These are phyloP conservation scores for Mesitornis unicolor DNA, from an alignment of 2,113 vertebrate genomes.

Conservation along the genomic window DNA sequence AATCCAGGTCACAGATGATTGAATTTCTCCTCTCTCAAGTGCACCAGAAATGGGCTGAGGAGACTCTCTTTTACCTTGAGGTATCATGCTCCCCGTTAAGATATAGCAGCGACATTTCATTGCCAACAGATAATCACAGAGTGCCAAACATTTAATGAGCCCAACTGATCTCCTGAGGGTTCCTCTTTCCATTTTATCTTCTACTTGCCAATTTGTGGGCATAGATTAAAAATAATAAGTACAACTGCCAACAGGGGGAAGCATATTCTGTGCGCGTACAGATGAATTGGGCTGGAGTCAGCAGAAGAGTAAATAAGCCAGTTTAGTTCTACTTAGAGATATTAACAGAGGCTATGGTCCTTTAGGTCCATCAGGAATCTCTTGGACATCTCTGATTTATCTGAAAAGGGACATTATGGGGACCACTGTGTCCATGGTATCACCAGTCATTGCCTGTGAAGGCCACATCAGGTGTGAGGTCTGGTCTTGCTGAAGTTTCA, in stretches of 20 bases:
- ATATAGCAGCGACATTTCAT: neutral
- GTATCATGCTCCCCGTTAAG: neutral
- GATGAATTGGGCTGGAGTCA: neutral
- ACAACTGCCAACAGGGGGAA: neutral
- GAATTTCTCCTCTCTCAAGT: conserved; percentile 6
- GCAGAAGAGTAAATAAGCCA: neutral
- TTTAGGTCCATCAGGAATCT: neutral
- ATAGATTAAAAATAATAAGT: conserved; percentile 6
- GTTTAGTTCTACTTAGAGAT: neutral
- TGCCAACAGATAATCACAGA: neutral
- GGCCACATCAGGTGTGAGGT: neutral
- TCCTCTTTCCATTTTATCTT: neutral
- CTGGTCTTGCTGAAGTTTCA: neutral
- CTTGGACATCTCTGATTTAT: neutral
- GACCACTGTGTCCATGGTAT: rapidly evolving
- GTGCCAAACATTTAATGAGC: conserved; percentile 31
- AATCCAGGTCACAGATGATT: conserved; percentile 44
- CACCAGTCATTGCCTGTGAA: neutral
- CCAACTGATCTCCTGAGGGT: neutral
- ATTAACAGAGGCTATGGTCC: neutral
- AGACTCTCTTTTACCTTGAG: neutral
- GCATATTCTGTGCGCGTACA: neutral
- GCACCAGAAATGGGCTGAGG: conserved; percentile 11
- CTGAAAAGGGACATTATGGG: neutral
- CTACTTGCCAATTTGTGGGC: neutral